A percentile compares a stretch with the other conserved stretches of the same genome.
Evolutionary conservation across 2,113 vertebrate species (phyloP).

Genomic region (Myodes glareolus): DNA sequence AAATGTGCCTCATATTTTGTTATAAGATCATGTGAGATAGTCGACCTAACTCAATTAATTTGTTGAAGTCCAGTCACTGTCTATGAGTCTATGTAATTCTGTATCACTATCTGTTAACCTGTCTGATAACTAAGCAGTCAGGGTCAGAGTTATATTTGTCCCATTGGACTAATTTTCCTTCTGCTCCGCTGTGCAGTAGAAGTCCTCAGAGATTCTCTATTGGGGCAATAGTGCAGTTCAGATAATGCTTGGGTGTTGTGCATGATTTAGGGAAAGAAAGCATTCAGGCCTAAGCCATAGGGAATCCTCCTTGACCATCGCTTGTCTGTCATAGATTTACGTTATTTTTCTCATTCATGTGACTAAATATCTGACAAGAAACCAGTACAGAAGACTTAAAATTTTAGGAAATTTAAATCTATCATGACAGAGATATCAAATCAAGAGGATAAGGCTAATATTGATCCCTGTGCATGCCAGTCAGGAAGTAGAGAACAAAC

Average conservation of each 20-base stretch:
- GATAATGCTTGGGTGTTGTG: background rate
- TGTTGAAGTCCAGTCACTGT: background rate
- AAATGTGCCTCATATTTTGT: background rate
- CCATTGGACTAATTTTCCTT: background rate
- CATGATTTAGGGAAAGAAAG: background rate
- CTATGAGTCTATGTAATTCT: background rate
- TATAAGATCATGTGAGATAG: background rate
- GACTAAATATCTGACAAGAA: background rate
- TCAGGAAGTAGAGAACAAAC: background rate
- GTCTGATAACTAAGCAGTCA: background rate
- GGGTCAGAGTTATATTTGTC: background rate
- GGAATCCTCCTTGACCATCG: background rate
- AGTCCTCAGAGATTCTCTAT: background rate
- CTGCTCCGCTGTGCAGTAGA: background rate
- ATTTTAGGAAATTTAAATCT: background rate
- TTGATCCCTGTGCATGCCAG: background rate
- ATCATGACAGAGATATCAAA: background rate
- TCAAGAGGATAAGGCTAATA: background rate
- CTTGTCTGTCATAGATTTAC: background rate
- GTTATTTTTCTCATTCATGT: background rate
- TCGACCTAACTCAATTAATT: background rate
- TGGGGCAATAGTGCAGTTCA: background rate
- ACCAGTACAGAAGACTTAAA: background rate
- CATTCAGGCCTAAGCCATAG: background rate
- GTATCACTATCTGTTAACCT: background rate